phyloP scores from a whole-genome alignment of 2,113 vertebrate genomes.

The Nettapus auritus region DNA sequence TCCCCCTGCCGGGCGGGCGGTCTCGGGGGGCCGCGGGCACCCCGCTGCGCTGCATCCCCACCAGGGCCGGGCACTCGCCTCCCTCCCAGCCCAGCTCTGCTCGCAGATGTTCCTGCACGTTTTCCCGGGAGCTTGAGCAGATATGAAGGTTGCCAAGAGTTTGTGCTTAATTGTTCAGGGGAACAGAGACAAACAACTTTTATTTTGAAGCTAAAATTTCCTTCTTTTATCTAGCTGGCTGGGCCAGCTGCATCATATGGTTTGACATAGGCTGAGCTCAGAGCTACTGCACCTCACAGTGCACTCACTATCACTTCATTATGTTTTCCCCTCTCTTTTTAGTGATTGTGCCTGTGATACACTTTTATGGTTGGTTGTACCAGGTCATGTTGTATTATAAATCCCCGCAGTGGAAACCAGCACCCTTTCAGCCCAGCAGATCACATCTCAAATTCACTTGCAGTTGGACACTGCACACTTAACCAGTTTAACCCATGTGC shows the following conservation, averaged over 20 bases:
- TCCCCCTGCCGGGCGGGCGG: background rate
- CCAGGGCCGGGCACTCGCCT: background rate
- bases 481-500: conserved; percentile 19
- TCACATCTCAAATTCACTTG: background rate
- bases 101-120: conserved; percentile 40
- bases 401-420: background rate
- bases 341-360: background rate
- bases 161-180: conserved; percentile 39
- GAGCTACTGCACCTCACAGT: background rate
- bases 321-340: background rate
- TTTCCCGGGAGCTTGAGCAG: conserved; percentile 37
- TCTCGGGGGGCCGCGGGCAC: background rate
- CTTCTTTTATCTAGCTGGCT: conserved; percentile 6
- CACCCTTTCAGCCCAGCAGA: background rate
- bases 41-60: background rate
- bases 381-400: background rate
- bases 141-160: conserved; percentile 36
- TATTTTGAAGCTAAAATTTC: conserved; percentile 53
- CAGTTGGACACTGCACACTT: conserved; percentile 11
- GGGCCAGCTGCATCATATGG: background rate
- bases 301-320: background rate
- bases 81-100: conserved; percentile 15
- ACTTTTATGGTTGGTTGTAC: background rate
- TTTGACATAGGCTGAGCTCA: background rate
- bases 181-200: conserved; percentile 42